Evolutionary conservation across 2,113 vertebrate species (phyloP).

Genomic region (Calidris pugnax): DNA sequence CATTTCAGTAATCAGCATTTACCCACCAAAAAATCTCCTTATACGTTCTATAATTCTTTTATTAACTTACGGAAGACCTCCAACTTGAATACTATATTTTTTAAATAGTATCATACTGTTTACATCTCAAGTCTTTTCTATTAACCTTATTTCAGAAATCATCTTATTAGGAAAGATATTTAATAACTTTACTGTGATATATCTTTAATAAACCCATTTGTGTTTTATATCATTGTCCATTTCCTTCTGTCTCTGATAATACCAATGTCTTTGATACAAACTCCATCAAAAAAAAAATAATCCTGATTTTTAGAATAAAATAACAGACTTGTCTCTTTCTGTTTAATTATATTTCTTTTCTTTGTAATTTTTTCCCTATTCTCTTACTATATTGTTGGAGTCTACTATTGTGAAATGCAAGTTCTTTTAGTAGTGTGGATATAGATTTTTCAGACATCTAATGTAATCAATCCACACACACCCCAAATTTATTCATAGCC

Average conservation of each 20-base stretch:
- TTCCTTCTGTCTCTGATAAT: neutral
- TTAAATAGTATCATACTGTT: neutral
- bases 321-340: neutral
- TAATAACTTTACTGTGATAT: neutral
- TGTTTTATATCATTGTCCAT: neutral
- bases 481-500: neutral
- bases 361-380: neutral
- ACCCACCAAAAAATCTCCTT: neutral
- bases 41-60: neutral
- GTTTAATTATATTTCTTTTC: rapidly evolving
- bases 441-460: neutral
- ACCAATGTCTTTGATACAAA: neutral
- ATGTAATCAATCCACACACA: neutral
- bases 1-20: neutral
- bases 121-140: neutral
- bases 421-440: neutral
- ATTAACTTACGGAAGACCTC: neutral
- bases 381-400: neutral
- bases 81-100: neutral
- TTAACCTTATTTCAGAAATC: neutral
- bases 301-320: neutral
- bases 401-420: neutral
- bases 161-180: neutral
- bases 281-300: neutral
- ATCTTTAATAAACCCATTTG: neutral